Evolutionary conservation across 1,140 invertebrate species (phyloP).

Genomic region (Halictus rubicundus): DNA sequence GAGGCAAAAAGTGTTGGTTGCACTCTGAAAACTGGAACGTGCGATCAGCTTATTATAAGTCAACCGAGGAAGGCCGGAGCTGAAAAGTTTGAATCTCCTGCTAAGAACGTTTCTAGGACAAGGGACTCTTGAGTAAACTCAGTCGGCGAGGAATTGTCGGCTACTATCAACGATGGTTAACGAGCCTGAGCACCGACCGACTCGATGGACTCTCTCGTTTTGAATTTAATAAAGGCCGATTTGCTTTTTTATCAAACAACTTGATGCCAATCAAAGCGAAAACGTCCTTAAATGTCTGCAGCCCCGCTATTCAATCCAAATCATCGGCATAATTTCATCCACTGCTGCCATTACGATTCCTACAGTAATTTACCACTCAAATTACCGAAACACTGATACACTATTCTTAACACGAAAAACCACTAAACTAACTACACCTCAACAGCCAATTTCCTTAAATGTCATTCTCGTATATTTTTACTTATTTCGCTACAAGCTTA

Average conservation of each 20-base stretch:
- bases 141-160: conserved; percentile 49
- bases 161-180: conserved; percentile 43
- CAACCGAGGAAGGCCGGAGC: conserved; percentile 47
- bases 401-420: too few species aligned
- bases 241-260: conserved; percentile 13
- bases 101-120: conserved; percentile 61
- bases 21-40: conserved; percentile 54
- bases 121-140: conserved; percentile 63
- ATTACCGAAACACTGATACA: too few species aligned
- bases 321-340: background rate
- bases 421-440: too few species aligned
- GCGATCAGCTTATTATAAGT: conserved; percentile 65
- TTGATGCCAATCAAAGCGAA: conserved; percentile 14
- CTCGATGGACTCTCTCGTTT: conserved; percentile 47
- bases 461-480: too few species aligned
- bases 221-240: conserved; percentile 30
- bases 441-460: too few species aligned
- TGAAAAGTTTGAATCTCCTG: conserved; percentile 59
- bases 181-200: conserved; percentile 44
- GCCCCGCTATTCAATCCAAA: background rate
- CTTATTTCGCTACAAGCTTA: too few species aligned
- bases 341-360: too few species aligned
- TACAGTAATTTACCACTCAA: too few species aligned
- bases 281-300: conserved; percentile 1
- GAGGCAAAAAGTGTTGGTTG: conserved; percentile 13